Evolutionary conservation across 2,797 vertebrate species (phyloP).

Genomic region (Anguilla anguilla): DNA sequence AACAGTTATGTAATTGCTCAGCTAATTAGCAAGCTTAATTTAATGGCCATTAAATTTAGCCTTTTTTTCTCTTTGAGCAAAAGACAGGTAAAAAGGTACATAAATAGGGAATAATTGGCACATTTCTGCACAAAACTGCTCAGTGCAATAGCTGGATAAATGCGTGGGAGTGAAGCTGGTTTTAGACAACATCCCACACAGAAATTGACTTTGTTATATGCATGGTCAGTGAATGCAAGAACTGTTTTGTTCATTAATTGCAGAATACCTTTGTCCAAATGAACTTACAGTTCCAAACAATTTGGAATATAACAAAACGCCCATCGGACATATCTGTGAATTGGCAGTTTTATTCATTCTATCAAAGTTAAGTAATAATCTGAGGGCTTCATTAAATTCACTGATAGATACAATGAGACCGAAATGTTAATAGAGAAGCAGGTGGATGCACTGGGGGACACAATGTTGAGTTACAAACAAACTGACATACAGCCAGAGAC

Average conservation of each 20-base stretch:
- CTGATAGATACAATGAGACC: background rate
- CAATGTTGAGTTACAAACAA: background rate
- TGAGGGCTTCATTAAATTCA: background rate
- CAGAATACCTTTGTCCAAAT: background rate
- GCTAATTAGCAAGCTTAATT: no score
- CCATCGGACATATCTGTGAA: background rate
- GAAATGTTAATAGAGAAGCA: background rate
- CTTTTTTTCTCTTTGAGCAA: background rate
- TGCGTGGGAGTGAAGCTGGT: background rate
- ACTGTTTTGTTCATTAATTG: background rate
- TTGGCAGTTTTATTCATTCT: background rate
- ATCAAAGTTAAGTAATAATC: background rate
- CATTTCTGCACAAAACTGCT: background rate
- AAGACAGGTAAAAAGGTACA: background rate
- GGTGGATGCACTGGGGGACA: background rate
- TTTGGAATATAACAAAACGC: background rate
- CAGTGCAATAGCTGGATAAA: background rate
- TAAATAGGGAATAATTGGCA: background rate
- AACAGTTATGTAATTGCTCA: no score
- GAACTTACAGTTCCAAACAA: background rate
- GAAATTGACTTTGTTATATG: background rate
- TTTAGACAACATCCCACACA: background rate
- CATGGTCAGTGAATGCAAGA: background rate
- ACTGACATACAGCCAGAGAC: background rate
- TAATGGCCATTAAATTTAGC: background rate